Evolutionary conservation across 2,113 vertebrate species (phyloP).

Genomic region (Platanista minor): DNA sequence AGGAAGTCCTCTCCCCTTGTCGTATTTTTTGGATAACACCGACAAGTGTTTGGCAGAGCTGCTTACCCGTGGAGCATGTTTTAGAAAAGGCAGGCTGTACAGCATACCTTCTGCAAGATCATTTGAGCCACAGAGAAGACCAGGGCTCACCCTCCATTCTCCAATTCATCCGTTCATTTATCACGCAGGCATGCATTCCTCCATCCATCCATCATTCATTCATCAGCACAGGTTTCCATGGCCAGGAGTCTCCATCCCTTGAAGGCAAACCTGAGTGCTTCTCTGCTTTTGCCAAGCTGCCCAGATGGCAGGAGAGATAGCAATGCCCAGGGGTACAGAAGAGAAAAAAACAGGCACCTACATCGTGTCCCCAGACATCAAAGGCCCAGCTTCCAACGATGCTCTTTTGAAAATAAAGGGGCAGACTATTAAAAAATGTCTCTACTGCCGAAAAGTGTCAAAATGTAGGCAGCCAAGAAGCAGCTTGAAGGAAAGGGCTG

Average conservation of each 20-base stretch:
- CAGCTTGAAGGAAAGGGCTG: not conserved
- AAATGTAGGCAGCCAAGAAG: not conserved
- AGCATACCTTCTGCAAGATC: not conserved
- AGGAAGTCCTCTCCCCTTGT: not conserved
- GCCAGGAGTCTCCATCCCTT: not conserved
- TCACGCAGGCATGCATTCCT: not conserved
- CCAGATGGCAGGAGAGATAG: not conserved
- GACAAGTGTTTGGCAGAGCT: not conserved
- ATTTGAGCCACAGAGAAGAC: not conserved
- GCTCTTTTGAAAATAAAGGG: not conserved
- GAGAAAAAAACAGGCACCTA: not conserved
- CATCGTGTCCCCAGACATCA: not conserved
- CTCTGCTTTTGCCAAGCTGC: not conserved
- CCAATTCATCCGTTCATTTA: not conserved
- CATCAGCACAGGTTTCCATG: not conserved
- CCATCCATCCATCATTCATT: not conserved
- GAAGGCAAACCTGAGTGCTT: too few relatives aligned
- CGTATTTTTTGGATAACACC: not conserved
- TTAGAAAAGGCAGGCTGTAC: not conserved
- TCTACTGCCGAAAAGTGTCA: not conserved
- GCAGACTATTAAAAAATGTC: not conserved
- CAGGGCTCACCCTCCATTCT: not conserved
- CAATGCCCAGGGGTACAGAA: accelerated
- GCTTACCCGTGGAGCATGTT: accelerated
- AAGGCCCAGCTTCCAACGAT: not conserved